These are phyloP conservation scores for Elgaria multicarinata DNA, from an alignment of 2,113 vertebrate genomes.

Conservation along the genomic window DNA sequence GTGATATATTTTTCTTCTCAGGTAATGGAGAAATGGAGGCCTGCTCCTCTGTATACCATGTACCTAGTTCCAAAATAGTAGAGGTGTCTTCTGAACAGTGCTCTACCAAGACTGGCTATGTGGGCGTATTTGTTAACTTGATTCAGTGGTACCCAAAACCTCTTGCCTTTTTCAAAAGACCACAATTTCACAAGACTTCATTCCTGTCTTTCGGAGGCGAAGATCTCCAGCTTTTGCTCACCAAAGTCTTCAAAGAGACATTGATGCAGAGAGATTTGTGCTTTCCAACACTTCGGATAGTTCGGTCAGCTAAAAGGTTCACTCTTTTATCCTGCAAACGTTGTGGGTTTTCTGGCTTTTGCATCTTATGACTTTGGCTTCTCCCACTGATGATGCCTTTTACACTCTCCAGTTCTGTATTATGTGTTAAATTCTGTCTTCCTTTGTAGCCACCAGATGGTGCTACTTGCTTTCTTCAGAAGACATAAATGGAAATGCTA, in stretches of 20 bases:
- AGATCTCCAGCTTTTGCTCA: neutral
- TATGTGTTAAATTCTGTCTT: neutral
- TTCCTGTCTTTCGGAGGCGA: neutral
- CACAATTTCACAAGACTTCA: neutral
- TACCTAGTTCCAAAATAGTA: neutral
- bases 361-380: neutral
- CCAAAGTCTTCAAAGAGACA: neutral
- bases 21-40: neutral
- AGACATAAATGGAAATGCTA: neutral
- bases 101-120: too few relatives aligned
- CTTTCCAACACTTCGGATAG: neutral
- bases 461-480: neutral
- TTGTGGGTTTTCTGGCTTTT: neutral
- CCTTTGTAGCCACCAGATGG: slow-evolving; percentile 49
- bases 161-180: neutral
- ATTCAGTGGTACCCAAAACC: too few relatives aligned
- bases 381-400: neutral
- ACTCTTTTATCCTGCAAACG: neutral
- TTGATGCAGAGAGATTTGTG: neutral
- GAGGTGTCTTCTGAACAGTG: neutral
- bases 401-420: neutral
- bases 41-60: neutral
- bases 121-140: too few relatives aligned
- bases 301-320: neutral
- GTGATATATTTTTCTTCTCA: too few relatives aligned